Base-by-base conservation (phyloP, 2,888 invertebrate genomes). In the Torymus aiolomorphi region DNA sequence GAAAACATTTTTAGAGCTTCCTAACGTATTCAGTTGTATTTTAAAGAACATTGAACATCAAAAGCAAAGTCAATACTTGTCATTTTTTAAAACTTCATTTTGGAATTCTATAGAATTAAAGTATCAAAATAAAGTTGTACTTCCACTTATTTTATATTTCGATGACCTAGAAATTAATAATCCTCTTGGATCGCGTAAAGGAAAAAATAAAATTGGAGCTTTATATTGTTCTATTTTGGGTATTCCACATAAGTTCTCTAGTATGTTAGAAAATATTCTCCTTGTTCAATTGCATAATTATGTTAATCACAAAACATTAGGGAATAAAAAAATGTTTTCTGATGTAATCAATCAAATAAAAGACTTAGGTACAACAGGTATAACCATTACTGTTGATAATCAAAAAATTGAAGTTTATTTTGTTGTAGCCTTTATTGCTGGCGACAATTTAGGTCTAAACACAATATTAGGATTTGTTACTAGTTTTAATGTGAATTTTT, bases 401-500 rank as follows among this genome's bases (percentile, higher is more conserved):
- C 8, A 61, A 56, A 20, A 70, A 56, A 72, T 54, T 4, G 67
- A 16, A 76, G 61, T 72, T 59, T 72, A 77, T n/a, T 80, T 77
- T 74, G 70, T 54, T 5, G 42, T 80, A 59, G 18, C 70, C 3
- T 20, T 51, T 51, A 57, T 80, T 49, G 67, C 61, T 14, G 78
- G 71, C 54, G 77, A 81, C 71, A 81, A 81, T 75, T 81, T 78
- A 61, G 80, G 78, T 69, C 61, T 78, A 10, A 70, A 81, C 42
- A 75, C 70, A 8, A 74, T 74, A 52, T 69, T 78, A 14, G 75
- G 75, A 16, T 81, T 81, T 65, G 24, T 62, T 1, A 71, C 61
- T n/a, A 73, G 69, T 63, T 80, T 77, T 66, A 77, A 80, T 51
- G 14, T 49, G 1, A 54, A 66, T 11, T 63, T 73, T 63, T 73